Percentiles rank a stretch among this genome's conserved stretches.
These are phyloP conservation scores for Invenusta paracnida DNA, from an alignment of 2,888 invertebrate species.

Conservation along the genomic window DNA sequence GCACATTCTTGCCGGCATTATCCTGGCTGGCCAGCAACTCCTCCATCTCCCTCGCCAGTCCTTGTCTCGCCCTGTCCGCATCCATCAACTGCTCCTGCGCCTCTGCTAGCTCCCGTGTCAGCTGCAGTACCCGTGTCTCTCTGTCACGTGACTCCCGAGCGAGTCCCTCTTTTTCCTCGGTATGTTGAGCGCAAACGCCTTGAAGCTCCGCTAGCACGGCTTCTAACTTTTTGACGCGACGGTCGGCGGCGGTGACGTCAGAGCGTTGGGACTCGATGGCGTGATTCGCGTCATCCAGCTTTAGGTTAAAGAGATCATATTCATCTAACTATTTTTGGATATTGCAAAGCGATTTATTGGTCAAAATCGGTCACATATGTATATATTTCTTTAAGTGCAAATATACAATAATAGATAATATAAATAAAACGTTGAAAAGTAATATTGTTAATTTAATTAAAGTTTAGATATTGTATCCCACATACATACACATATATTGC, in stretches of 20 bases:
- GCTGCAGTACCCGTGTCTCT: conserved; percentile 22
- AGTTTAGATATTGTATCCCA: too few relatives aligned
- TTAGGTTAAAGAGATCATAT: too few relatives aligned
- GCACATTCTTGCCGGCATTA: conserved; percentile 32
- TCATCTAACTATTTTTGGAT: too few relatives aligned
- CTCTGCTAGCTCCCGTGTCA: background rate
- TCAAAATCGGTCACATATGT: too few relatives aligned
- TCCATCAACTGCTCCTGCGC: background rate
- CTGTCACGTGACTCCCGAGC: conserved; percentile 27
- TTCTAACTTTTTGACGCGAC: conserved; percentile 28
- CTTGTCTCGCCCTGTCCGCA: background rate
- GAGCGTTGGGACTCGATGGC: conserved; percentile 21
- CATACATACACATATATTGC: too few relatives aligned
- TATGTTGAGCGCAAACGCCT: background rate
- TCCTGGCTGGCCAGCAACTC: conserved; percentile 30
- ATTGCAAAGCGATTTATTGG: too few relatives aligned
- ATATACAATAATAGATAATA: too few relatives aligned
- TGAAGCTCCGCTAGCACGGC: background rate
- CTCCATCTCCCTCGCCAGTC: background rate
- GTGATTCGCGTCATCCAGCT: conserved; percentile 34
- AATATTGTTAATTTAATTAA: too few relatives aligned
- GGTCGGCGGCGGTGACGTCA: conserved; percentile 3
- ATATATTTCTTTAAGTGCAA: too few relatives aligned
- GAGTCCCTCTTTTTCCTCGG: background rate
- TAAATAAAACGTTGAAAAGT: too few relatives aligned